These are phyloP conservation scores for Aphodius granarius DNA, from an alignment of 2,888 invertebrate genomes.

Conservation along the genomic window DNA sequence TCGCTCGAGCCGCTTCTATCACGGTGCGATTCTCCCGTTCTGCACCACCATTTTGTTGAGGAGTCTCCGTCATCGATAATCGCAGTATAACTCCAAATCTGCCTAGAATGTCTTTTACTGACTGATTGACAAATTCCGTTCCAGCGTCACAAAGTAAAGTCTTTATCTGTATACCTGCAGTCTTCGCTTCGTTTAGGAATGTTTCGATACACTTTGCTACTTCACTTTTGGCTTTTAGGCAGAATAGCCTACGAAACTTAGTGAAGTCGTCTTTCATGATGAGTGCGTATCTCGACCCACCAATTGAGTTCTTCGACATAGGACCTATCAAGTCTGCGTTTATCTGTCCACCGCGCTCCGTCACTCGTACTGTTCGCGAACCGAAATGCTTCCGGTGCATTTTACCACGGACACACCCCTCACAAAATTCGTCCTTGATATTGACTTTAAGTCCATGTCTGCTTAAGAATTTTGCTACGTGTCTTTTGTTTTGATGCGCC, in stretches of 20 bases:
- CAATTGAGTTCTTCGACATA: conserved; percentile 1
- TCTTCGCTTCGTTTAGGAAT: conserved; percentile 36
- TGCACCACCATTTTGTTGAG: conserved; percentile 47
- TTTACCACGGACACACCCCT: neutral
- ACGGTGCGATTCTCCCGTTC: conserved; percentile 45
- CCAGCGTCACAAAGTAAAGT: conserved; percentile 40
- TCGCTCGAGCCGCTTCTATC: conserved; percentile 42
- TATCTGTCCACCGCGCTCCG: neutral
- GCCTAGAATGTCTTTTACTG: conserved; percentile 32
- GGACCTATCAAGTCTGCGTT: neutral
- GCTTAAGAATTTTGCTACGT: neutral
- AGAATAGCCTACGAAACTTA: conserved; percentile 29
- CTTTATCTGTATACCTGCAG: conserved; percentile 35
- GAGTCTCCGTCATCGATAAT: conserved; percentile 41
- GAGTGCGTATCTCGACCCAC: conserved; percentile 4
- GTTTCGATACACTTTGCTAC: conserved; percentile 29
- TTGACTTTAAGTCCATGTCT: neutral
- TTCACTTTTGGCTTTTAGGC: conserved; percentile 34
- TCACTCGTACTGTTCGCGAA: neutral
- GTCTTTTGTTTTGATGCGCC: neutral
- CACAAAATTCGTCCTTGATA: neutral
- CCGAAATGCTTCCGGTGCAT: conserved; percentile 11
- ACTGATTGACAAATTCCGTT: conserved; percentile 38
- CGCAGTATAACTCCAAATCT: conserved; percentile 40
- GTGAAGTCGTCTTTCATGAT: conserved; percentile 35